phyloP scores from a whole-genome alignment of 2,888 invertebrate genomes.

The Julus scandinavius region DNA sequence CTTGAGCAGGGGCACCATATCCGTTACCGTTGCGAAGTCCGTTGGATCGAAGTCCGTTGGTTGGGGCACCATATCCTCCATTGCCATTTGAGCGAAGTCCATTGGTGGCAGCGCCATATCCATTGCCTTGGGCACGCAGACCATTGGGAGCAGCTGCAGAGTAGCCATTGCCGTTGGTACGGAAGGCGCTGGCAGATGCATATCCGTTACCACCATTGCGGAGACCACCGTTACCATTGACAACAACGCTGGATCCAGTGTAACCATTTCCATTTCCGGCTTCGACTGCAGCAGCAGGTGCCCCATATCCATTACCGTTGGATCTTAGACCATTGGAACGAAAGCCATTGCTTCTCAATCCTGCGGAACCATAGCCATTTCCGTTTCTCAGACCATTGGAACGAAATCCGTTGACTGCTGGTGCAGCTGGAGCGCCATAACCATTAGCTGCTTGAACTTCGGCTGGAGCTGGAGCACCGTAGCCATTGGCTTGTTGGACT shows the following conservation, averaged over 20 bases:
- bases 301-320: slow-evolving; percentile 40
- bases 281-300: neutral
- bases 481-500: neutral
- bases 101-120: slow-evolving; percentile 48
- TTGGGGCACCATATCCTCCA: neutral
- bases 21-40: slow-evolving; percentile 53
- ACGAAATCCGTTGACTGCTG: slow-evolving; percentile 2
- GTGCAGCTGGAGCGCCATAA: slow-evolving; percentile 7
- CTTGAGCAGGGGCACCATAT: slow-evolving; percentile 20
- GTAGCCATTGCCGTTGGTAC: slow-evolving; percentile 8
- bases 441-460: neutral
- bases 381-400: slow-evolving; percentile 46
- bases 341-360: slow-evolving; percentile 26
- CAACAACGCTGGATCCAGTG: neutral
- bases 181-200: slow-evolving; percentile 31
- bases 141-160: slow-evolving; percentile 38
- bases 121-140: slow-evolving; percentile 8
- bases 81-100: slow-evolving; percentile 16
- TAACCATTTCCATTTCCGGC: slow-evolving; percentile 42
- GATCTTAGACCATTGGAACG: slow-evolving; percentile 37
- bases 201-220: slow-evolving; percentile 10
- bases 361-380: neutral
- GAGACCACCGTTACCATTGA: slow-evolving; percentile 42
- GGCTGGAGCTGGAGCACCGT: slow-evolving; percentile 21
- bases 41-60: slow-evolving; percentile 28